Evolutionary conservation across 2,888 invertebrate genomes (phyloP), one percentile per base, ranked within the genome.

Genomic region (Spisula solida): DNA sequence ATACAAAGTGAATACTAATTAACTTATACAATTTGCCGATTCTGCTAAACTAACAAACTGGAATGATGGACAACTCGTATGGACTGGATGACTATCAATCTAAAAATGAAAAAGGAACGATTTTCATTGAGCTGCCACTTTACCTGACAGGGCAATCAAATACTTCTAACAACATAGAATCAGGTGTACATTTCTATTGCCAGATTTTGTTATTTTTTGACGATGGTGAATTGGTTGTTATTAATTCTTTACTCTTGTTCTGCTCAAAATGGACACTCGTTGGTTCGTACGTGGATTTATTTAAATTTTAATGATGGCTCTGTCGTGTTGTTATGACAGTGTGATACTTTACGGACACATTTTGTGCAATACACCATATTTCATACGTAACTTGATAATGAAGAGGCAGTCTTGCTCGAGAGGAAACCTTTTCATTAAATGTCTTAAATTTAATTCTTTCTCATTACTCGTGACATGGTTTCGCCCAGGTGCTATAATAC

Each of bases 401-500:
- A 34, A 79, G 79, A 78, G 31, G 20, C 16, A 41, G n/a, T 79
- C 55, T 85, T 85, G 55, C 55, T 79, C 47, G 41, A 18, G 29
- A 29, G 85, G 25, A 85, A 79, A 56, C 56, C 85, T 85, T 85
- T 85, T 85, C 85, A 85, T 85, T 85, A 79, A 79, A 56, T 79
- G 85, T 85, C 85, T 78, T 78, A 85, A 85, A 85, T 56, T 85
- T 85, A 79, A 78, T 51, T 31, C 78, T 25, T 85, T 20, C 41
- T 51, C 85, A 85, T 85, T 79, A 85, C 78, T 85, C 79, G 79
- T 85, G 31, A 56, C 85, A 78, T 85, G 78, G 79, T 85, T 85
- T 85, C 34, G 85, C 8, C 85, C 85, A 85, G 85, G 85, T 85
- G 85, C 55, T 31, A 41, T 31, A 41, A 82, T 14, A 75, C 29